Evolutionary conservation across 2,797 vertebrate genomes (phyloP).

Genomic region (Diplodus puntazzo): DNA sequence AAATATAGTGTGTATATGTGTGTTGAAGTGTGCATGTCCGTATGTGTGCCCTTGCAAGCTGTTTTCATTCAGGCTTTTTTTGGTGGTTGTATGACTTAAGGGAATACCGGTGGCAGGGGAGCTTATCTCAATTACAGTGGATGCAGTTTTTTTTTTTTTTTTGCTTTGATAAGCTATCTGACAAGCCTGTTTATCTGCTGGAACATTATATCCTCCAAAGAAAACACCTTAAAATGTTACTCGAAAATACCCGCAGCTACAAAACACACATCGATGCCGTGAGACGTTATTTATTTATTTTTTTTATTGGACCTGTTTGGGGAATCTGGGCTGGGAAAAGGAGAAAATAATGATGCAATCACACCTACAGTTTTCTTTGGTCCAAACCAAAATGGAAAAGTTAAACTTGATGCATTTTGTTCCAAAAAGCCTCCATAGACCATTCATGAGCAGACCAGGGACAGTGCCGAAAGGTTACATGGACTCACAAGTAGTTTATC

Average conservation of each 20-base stretch:
- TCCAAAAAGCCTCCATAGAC: neutral
- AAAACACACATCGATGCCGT: neutral
- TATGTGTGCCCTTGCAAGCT: constrained; percentile 6
- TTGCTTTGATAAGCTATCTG: constrained; percentile 44
- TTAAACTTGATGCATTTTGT: constrained; percentile 10
- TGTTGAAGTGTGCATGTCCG: neutral
- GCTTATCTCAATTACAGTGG: constrained; percentile 48
- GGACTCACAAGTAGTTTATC: neutral
- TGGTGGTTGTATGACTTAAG: constrained; percentile 27
- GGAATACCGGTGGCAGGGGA: neutral
- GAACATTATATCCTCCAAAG: constrained; percentile 18
- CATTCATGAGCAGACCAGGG: neutral
- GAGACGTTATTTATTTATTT: neutral
- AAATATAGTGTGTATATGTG: neutral
- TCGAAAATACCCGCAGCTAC: constrained; percentile 18
- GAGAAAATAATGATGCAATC: constrained; percentile 13
- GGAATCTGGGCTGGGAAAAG: neutral
- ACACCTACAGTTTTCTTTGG: constrained; percentile 3
- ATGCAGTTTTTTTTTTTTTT: constrained; percentile 17
- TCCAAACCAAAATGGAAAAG: neutral
- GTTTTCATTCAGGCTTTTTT: constrained; percentile 30
- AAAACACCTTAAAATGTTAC: constrained; percentile 15
- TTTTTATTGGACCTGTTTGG: neutral
- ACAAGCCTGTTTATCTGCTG: constrained; percentile 37
- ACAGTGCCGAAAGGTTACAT: neutral